A percentile compares a stretch with the other conserved stretches of the same genome.
Evolutionary conservation across 2,797 vertebrate genomes (phyloP).

Genomic region (Hemitrygon akajei): DNA sequence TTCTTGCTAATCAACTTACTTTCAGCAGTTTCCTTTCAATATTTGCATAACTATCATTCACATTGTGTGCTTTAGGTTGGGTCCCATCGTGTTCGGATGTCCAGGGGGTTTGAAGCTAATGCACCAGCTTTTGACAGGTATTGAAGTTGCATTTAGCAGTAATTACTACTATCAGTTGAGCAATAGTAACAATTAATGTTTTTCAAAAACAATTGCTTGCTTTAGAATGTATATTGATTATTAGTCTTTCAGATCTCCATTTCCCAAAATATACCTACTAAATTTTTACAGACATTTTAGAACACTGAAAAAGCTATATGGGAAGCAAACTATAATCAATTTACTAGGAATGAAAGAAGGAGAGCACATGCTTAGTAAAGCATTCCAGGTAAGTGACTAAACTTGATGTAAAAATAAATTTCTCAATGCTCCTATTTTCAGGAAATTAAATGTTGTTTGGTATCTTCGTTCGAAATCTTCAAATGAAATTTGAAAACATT

Average conservation of each 20-base stretch:
- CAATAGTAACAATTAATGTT: not conserved
- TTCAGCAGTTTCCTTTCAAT: not conserved
- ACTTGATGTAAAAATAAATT: not conserved
- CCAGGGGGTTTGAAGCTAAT: constrained; percentile 92
- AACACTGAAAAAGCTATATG: constrained; percentile 81
- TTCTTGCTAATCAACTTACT: not conserved
- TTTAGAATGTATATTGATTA: not conserved
- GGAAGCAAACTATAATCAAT: constrained; percentile 92
- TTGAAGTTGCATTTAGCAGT: constrained; percentile 38
- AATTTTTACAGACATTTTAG: constrained; percentile 76
- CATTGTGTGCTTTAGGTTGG: constrained; percentile 70
- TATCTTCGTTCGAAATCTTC: not conserved
- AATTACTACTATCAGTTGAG: not conserved
- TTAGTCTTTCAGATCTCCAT: not conserved
- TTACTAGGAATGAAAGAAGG: constrained; percentile 94
- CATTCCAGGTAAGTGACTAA: constrained; percentile 76
- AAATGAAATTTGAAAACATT: not conserved
- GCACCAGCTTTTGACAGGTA: constrained; percentile 98
- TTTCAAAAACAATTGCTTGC: not conserved
- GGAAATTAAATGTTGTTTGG: not conserved
- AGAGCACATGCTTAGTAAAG: constrained; percentile 97
- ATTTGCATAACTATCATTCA: not conserved
- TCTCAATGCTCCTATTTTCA: not conserved
- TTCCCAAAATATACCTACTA: constrained; percentile 4
- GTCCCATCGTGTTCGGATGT: constrained; percentile 96